Evolutionary conservation across 2,888 invertebrate genomes (phyloP), one percentile per base, ranked within the genome.

Genomic region (Clanis bilineata): DNA sequence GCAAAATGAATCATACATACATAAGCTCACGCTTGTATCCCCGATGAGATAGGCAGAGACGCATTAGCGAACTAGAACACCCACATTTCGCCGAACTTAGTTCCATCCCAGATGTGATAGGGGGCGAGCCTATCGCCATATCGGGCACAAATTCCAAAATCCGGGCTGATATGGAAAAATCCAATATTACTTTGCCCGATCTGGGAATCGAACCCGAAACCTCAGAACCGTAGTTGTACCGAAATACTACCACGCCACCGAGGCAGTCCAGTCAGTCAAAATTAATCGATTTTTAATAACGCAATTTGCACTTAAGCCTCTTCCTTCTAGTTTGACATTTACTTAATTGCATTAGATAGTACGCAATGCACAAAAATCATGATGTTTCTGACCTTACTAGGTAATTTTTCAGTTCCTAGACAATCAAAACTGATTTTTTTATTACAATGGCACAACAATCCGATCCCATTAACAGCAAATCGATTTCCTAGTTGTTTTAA

Each of bases 381-480:
- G 77, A 74, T 76, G 72, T 62, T 59, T 65, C 65, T 77, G 80
- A 77, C 77, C 79, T 79, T 73, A 72, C 62, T 55, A 64, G 55
- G 60, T 68, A 56, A 67, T 65, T 70, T 72, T 74, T 64, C 60
- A 44, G 59, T 69, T 69, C 72, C 69, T 71, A 63, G 65, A 64
- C 70, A 66, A 71, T 72, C 65, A 59, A 67, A 63, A 64, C 65
- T 64, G 59, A 28, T 36, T 57, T 60, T 64, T 62, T 62, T 67
- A 63, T 65, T 59, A 58, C 36, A 73, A 76, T 74, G 71, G 74
- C 73, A n/a, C n/a, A 69, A 73, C 74, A 80, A 82, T 84, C 81
- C 80, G 78, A 78, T 79, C 76, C 77, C 79, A 88, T 88, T 89
- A 79, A 68, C 59, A 75, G 76, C 75, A 82, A 86, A 88, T 87